phyloP scores from a whole-genome alignment of 2,797 vertebrate genomes.

The Dicrostonyx torquatus region DNA sequence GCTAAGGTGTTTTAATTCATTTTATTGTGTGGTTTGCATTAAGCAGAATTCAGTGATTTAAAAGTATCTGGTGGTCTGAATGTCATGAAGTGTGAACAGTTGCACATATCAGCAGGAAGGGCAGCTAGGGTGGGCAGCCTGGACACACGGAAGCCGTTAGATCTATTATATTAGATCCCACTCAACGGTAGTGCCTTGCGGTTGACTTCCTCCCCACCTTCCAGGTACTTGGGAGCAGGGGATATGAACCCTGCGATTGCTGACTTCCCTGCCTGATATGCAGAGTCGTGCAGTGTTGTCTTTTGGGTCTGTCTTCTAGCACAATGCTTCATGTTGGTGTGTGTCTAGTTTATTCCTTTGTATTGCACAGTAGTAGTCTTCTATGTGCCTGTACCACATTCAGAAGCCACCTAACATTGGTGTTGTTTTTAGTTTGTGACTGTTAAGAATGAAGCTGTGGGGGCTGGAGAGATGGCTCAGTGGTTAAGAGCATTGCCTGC shows the following conservation, averaged over 20 bases:
- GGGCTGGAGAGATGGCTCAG: too few relatives aligned
- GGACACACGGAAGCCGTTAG: neutral
- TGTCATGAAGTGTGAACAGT: neutral
- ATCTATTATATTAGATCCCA: neutral
- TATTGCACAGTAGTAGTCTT: neutral
- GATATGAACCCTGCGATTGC: neutral
- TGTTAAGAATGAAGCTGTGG: accelerated
- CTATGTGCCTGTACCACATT: accelerated
- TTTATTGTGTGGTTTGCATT: neutral
- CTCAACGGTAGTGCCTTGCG: neutral
- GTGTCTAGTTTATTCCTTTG: neutral
- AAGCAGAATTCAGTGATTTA: neutral
- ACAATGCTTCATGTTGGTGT: accelerated
- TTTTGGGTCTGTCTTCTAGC: neutral
- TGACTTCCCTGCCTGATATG: accelerated
- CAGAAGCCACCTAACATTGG: neutral
- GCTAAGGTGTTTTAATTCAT: neutral
- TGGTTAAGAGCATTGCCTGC: too few relatives aligned
- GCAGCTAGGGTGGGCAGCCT: neutral
- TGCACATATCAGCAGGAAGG: neutral
- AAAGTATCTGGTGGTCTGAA: neutral
- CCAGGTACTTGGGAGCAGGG: accelerated
- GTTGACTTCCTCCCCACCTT: too few relatives aligned
- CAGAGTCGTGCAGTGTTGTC: too few relatives aligned
- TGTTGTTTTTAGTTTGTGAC: neutral